Percentiles rank a stretch among this genome's conserved stretches.
Conservation (phyloP, 2,797 vertebrate genomes). For the Clamator glandarius region DNA sequence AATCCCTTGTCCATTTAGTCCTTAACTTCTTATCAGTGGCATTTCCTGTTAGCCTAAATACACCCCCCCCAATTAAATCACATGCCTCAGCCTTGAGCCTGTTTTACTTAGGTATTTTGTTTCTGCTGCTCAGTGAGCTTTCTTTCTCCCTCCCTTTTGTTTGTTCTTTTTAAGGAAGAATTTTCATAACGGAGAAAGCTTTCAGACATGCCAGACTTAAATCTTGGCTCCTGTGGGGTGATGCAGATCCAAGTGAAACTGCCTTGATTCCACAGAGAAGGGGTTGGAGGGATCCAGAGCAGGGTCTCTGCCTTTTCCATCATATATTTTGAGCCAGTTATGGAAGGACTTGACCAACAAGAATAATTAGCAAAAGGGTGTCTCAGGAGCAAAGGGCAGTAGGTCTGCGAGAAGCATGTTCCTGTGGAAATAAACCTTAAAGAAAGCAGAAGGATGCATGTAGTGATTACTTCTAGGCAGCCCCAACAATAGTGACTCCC, state of each 20-base stretch:
- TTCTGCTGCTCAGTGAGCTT: background rate
- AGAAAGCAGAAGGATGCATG: background rate
- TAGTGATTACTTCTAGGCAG: background rate
- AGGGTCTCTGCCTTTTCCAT: background rate
- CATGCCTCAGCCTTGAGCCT: conserved; percentile 24
- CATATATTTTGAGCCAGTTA: background rate
- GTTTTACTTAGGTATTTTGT: background rate
- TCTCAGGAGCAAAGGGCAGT: background rate
- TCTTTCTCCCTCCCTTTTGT: background rate
- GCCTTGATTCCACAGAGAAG: background rate
- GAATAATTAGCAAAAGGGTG: background rate
- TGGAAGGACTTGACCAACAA: background rate
- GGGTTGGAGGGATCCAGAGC: background rate
- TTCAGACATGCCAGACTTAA: background rate
- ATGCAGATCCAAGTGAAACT: background rate
- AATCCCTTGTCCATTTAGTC: conserved; percentile 48
- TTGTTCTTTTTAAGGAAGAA: background rate
- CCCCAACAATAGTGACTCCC: background rate
- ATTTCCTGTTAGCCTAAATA: conserved; percentile 51
- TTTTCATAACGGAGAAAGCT: conserved; percentile 1
- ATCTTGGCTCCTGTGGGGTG: background rate
- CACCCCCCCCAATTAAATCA: conserved; percentile 47
- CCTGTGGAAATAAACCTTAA: background rate
- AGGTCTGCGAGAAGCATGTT: background rate
- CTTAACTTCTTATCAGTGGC: conserved; percentile 58